Base-by-base conservation (phyloP, 2,113 vertebrate genomes). In the Trogon surrucura region DNA sequence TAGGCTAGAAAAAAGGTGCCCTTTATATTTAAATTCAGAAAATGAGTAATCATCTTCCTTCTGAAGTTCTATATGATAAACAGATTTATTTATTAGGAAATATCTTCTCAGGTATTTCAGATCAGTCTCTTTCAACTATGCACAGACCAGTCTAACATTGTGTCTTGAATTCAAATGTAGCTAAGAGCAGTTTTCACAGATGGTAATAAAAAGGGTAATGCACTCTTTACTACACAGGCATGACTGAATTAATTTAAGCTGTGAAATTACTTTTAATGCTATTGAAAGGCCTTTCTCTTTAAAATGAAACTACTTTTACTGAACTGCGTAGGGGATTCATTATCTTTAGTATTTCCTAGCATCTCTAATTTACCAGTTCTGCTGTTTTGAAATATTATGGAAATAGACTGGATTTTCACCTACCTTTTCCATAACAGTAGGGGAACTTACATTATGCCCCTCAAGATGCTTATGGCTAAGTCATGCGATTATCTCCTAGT, bases 251-350 rank as follows among this genome's bases (percentile, higher is more conserved):
- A 5, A 86, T 93, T 95, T 60, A 80, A 84, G 15, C 53, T 74
- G 84, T 92, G 87, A 95, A 91, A 95, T 81, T 81, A 80, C 48
- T 95, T 86, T 21, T 38, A 92, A 71, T 45, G 53, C 64, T 74
- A 25, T 4, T 67, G 56, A 38, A 91, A 95, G 29, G 53, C 32
- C 36, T 53, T 91, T 45, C 58, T 84, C 72, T 72, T 87, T 18
- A 81, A 92, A 93, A 84, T 16, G 4, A 85, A 91, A 91, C 80
- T 79, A 86, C 27, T 73, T 67, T 4, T 23, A 85, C 27, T 80
- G 51, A 91, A 80, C 11, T 3, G 1, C 0, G 0, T 20, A 77
- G n/a, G 17, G 16, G 25, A 78, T 67, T 74, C 22, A 85, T 36
- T 65, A 85, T 47, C 14, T 61, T 29, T 13, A 50, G 10, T 25